phyloP scores from a whole-genome alignment of 2,797 vertebrate genomes.

The Austrolebias charrua region DNA sequence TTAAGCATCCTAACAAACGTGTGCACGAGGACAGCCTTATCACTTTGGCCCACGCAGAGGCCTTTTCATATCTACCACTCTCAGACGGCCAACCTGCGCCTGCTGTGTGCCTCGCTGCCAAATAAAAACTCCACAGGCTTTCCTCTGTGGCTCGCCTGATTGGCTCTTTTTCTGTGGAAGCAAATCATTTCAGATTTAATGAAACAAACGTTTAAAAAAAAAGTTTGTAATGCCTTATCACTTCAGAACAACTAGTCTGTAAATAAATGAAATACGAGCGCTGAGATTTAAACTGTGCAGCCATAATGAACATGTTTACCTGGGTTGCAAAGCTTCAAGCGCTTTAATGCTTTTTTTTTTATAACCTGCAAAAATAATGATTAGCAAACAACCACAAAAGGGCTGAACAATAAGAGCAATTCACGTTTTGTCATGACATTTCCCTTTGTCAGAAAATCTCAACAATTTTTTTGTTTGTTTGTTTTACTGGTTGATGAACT shows the following conservation, averaged over 20 bases:
- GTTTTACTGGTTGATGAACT: conserved; percentile 54
- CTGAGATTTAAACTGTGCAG: conserved; percentile 38
- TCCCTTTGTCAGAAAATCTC: conserved; percentile 21
- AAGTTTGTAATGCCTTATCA: conserved; percentile 51
- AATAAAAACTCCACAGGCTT: conserved; percentile 66
- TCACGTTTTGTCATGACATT: conserved; percentile 18
- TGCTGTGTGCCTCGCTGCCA: conserved; percentile 56
- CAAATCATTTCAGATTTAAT: conserved; percentile 44
- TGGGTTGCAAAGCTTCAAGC: conserved; percentile 15
- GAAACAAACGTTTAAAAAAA: conserved; percentile 14
- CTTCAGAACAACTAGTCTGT: conserved; percentile 38
- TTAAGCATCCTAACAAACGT: conserved; percentile 67
- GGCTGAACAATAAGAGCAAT: conserved; percentile 7
- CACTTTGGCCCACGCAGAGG: conserved; percentile 70
- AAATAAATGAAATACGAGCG: conserved; percentile 51
- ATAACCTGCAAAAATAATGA: conserved; percentile 21
- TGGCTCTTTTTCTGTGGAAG: conserved; percentile 61
- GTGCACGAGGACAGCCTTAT: conserved; percentile 70
- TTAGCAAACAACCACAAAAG: conserved; percentile 30
- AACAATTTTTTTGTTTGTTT: conserved; percentile 4
- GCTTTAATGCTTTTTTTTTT: conserved; percentile 17
- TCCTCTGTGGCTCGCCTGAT: conserved; percentile 49
- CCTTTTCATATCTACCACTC: conserved; percentile 71
- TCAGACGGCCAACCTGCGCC: conserved; percentile 71
- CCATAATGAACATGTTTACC: conserved; percentile 34